Conservation (phyloP, 2,888 invertebrate genomes). For the Seira ritae region DNA sequence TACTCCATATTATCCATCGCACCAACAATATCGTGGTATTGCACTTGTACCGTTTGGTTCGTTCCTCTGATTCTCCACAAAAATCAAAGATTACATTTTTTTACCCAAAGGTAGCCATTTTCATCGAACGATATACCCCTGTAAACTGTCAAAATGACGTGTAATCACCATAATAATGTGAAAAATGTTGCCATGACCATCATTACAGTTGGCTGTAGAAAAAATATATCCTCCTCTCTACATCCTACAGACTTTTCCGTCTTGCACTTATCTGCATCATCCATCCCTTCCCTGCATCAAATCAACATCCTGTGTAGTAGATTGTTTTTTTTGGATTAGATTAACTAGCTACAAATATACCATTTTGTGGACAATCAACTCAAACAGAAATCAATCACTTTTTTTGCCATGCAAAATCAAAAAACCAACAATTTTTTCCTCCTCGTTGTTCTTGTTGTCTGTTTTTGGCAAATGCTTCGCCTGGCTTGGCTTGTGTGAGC, state of each 20-base stretch:
- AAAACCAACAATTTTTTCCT: too few relatives aligned
- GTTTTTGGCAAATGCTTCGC: too few relatives aligned
- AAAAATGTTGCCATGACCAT: constrained; percentile 57
- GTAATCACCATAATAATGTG: constrained; percentile 36
- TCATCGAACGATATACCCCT: constrained; percentile 20
- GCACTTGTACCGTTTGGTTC: too few relatives aligned
- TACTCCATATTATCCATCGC: not conserved
- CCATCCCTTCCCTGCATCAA: too few relatives aligned
- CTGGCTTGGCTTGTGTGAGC: too few relatives aligned
- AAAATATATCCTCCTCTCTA: constrained; percentile 23
- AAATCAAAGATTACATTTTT: not conserved
- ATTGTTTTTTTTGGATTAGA: too few relatives aligned
- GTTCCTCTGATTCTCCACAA: not conserved
- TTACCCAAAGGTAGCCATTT: constrained; percentile 26
- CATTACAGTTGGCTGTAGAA: constrained; percentile 29
- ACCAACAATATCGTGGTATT: too few relatives aligned
- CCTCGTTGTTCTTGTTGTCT: too few relatives aligned
- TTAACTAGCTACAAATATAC: constrained; percentile 8
- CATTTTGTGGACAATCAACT: too few relatives aligned
- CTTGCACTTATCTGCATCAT: too few relatives aligned
- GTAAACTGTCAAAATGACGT: constrained; percentile 25
- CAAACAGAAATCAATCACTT: constrained; percentile 3
- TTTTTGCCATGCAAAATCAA: not conserved
- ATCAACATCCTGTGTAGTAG: not conserved
- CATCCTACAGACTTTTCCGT: not conserved